Base-by-base conservation (phyloP, 1,140 invertebrate genomes). In the Polyergus mexicanus region DNA sequence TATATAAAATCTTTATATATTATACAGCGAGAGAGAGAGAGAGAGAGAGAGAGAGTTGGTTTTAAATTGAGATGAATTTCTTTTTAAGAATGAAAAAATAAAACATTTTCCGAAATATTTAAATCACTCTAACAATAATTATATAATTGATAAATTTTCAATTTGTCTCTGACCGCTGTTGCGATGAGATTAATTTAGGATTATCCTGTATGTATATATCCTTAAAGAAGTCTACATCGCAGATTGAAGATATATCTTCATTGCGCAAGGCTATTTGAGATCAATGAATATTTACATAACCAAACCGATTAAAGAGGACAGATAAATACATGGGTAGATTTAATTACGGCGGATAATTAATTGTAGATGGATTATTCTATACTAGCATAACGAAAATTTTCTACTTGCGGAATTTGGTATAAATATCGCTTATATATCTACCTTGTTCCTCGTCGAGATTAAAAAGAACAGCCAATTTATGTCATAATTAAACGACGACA, bases 401-500 rank as follows among this genome's bases (percentile, higher is more conserved):
- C 19, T 28, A 63, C 16, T 51, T 22, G 8, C 25, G 28, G 7
- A 58, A n/a, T 35, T 72, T 38, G 6, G 4, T 22, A 25, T 74
- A 19, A 69, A n/a, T 3, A 71, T 71, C 16, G 19, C 22, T 11
- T 54, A n/a, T n/a, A n/a, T n/a, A 25, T 19, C 16, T 58, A 58
- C 38, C 32, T 25, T 32, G 16, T 22, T 38, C n/a, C 25, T 22
- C 32, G 38, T 58, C 35, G 13, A 60, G 19, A 16, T 51, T 51
- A 51, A 51, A 51, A 3, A 25, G n/a, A 6, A n/a, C 8, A 6
- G 32, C 11, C 8, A 38, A 47, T 74, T 38, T 38, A 28, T 35
- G 51, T 71, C 51, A 56, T 35, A 58, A 74, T 74, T 74, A 74
- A 72, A 68, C 41, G n/a, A n/a, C 10, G 35, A 38, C 13, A 41